A percentile compares a stretch with the other conserved stretches of the same genome.
These are phyloP conservation scores for Petrocephalus zakoni DNA, from an alignment of 2,113 vertebrate species.

Conservation along the genomic window DNA sequence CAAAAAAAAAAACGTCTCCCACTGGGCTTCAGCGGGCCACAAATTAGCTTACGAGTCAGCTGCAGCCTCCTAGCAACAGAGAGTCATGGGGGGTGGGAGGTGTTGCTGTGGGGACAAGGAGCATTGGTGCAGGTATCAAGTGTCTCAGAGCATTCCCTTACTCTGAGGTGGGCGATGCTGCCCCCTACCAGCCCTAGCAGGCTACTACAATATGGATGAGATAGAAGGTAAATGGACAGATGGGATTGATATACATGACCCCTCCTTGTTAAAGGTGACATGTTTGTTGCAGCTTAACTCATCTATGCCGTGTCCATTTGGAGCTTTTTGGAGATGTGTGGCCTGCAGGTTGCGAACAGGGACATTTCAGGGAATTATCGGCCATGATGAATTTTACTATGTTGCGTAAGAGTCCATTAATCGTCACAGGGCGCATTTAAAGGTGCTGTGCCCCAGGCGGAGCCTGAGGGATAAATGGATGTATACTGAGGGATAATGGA, in stretches of 20 bases:
- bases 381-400: background rate
- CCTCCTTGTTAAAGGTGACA: background rate
- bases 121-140: background rate
- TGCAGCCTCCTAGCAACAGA: background rate
- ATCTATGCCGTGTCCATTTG: conserved; percentile 15
- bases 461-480: background rate
- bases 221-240: background rate
- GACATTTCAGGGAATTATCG: background rate
- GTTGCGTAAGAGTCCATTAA: conserved; percentile 15
- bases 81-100: background rate
- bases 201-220: background rate
- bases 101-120: background rate
- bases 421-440: conserved; percentile 1
- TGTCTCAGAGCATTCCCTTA: background rate
- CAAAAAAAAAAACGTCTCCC: background rate
- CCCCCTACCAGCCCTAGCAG: background rate
- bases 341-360: background rate
- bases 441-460: background rate
- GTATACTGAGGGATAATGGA: conserved; percentile 10
- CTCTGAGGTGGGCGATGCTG: background rate
- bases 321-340: background rate
- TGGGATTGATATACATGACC: background rate
- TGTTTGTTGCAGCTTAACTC: background rate
- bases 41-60: background rate
- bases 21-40: background rate